Evolutionary conservation across 2,113 vertebrate genomes (phyloP).

Genomic region (Columbina picui): DNA sequence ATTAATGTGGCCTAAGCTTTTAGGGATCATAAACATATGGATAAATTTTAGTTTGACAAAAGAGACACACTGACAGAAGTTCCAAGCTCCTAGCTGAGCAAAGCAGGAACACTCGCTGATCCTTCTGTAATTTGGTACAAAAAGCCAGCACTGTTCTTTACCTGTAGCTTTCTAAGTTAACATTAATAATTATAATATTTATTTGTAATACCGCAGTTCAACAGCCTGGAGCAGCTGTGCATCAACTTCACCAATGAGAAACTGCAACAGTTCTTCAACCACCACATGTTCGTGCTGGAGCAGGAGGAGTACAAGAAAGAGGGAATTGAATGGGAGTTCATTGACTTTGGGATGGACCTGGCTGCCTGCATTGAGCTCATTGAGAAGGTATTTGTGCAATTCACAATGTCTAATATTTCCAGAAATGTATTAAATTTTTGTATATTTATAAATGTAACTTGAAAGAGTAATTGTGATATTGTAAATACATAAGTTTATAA

Average conservation of each 20-base stretch:
- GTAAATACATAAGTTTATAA: neutral
- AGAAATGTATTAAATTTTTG: neutral
- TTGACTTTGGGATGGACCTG: slow-evolving; percentile 11
- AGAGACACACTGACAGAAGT: neutral
- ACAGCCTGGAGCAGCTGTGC: slow-evolving; percentile 6
- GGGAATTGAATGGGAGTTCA: neutral
- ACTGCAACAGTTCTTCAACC: neutral
- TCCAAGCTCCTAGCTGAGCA: neutral
- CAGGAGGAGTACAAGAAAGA: slow-evolving; percentile 18
- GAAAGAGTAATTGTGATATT: neutral
- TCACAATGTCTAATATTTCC: neutral
- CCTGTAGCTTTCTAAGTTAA: neutral
- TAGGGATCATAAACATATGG: neutral
- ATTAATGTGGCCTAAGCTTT: neutral
- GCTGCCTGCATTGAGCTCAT: slow-evolving; percentile 1
- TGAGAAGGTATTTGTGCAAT: neutral
- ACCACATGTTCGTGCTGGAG: slow-evolving; percentile 9
- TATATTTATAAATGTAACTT: neutral
- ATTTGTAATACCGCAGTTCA: neutral
- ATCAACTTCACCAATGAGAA: slow-evolving; percentile 8
- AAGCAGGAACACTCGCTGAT: neutral
- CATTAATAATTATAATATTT: neutral
- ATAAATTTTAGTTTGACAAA: neutral
- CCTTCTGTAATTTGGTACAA: neutral
- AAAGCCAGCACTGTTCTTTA: neutral